phyloP scores from a whole-genome alignment of 2,797 vertebrate genomes.

The Argya squamiceps region DNA sequence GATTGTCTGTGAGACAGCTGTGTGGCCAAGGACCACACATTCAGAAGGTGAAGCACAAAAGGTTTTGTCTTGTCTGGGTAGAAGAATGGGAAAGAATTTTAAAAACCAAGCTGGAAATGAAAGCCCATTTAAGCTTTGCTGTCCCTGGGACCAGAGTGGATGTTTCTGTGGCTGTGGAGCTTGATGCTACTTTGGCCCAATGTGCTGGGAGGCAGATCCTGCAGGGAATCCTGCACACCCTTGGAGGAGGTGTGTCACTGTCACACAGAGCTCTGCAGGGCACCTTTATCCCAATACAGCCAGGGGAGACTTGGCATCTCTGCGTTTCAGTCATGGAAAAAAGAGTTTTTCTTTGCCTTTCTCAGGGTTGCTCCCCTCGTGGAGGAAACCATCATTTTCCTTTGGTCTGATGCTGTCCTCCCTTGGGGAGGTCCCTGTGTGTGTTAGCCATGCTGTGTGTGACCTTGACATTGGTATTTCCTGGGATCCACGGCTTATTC shows the following conservation, averaged over 20 bases:
- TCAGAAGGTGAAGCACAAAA: not conserved
- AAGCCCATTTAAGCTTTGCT: not conserved
- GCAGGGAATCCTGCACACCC: not conserved
- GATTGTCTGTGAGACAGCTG: not conserved
- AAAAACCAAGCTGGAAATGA: not conserved
- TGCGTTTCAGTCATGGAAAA: not conserved
- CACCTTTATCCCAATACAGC: not conserved
- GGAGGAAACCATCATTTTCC: not conserved
- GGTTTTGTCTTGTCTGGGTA: not conserved
- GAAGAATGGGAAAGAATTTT: not conserved
- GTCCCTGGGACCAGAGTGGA: not conserved
- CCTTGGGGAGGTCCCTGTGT: not conserved
- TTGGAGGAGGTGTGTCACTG: not conserved
- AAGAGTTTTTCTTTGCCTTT: not conserved
- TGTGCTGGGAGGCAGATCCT: not conserved
- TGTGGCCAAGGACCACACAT: not conserved
- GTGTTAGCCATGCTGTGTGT: not conserved
- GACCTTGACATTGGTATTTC: not conserved
- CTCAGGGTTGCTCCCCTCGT: not conserved
- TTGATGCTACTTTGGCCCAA: not conserved
- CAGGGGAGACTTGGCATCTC: fast-evolving
- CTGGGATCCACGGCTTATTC: not conserved
- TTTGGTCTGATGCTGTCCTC: not conserved
- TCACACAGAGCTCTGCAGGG: not conserved
- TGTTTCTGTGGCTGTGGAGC: not conserved